phyloP scores from a whole-genome alignment of 1,140 invertebrate genomes.

The Zaprionus taronus region DNA sequence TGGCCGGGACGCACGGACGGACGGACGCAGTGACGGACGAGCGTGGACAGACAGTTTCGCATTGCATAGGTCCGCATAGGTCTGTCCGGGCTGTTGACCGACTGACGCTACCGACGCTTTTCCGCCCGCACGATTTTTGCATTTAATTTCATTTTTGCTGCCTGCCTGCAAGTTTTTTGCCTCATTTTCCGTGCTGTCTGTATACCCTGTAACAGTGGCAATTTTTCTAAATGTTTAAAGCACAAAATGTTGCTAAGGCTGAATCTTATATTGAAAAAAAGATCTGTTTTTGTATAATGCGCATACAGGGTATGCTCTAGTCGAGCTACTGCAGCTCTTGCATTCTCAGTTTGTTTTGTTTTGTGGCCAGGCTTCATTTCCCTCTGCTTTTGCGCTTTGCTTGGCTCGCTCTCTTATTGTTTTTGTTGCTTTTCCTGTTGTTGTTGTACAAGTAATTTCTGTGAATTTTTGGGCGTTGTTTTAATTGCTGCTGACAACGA shows the following conservation, averaged over 20 bases:
- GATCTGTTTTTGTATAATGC: background rate
- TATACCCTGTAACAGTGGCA: constrained; percentile 15
- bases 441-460: constrained; percentile 48
- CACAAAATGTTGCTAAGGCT: background rate
- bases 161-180: constrained; percentile 23
- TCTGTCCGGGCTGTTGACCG: constrained; percentile 23
- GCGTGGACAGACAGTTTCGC: background rate
- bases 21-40: background rate
- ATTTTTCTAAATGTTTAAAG: background rate
- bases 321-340: background rate
- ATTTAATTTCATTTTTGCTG: constrained; percentile 70
- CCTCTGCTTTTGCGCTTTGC: constrained; percentile 27
- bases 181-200: constrained; percentile 1
- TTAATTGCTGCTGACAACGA: constrained; percentile 80
- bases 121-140: constrained; percentile 62
- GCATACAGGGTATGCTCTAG: background rate
- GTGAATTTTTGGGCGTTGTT: constrained; percentile 63
- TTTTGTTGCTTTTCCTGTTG: constrained; percentile 45
- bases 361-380: constrained; percentile 52
- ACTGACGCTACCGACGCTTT: constrained; percentile 46
- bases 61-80: constrained; percentile 9
- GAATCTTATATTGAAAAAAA: background rate
- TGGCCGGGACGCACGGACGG: background rate
- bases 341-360: constrained; percentile 24
- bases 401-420: constrained; percentile 12